Percentiles rank a stretch among this genome's conserved stretches.
These are phyloP conservation scores for Heliconius sara DNA, from an alignment of 2,888 invertebrate species.

Conservation along the genomic window DNA sequence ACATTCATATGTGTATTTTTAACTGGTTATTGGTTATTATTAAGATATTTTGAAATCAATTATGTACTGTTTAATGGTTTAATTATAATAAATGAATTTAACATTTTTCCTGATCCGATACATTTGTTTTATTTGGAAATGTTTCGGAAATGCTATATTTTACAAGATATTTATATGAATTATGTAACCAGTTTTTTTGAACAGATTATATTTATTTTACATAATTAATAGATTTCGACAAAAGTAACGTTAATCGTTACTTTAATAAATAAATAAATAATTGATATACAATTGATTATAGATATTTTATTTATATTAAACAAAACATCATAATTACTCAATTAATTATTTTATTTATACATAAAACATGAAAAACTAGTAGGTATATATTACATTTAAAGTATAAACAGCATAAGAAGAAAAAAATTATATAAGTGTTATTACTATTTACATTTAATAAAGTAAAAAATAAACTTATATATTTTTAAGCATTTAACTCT, in stretches of 20 bases:
- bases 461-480: neutral
- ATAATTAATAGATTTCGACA: no score
- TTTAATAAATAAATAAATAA: neutral
- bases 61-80: neutral
- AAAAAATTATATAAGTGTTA: no score
- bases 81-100: neutral
- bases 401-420: neutral
- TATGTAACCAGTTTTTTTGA: neutral
- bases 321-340: neutral
- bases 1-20: neutral
- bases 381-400: no score
- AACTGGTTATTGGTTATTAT: conserved; percentile 9
- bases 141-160: neutral
- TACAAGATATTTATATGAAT: neutral
- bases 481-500: conserved; percentile 7
- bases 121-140: neutral
- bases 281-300: neutral
- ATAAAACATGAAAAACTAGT: no score
- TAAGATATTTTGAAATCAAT: neutral
- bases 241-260: neutral
- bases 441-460: no score
- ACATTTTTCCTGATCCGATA: neutral
- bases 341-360: no score
- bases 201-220: no score
- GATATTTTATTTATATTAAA: neutral